A percentile compares a stretch with the other conserved stretches of the same genome.
These are phyloP conservation scores for Rachycentron canadum DNA, from an alignment of 2,797 vertebrate species.

Conservation along the genomic window DNA sequence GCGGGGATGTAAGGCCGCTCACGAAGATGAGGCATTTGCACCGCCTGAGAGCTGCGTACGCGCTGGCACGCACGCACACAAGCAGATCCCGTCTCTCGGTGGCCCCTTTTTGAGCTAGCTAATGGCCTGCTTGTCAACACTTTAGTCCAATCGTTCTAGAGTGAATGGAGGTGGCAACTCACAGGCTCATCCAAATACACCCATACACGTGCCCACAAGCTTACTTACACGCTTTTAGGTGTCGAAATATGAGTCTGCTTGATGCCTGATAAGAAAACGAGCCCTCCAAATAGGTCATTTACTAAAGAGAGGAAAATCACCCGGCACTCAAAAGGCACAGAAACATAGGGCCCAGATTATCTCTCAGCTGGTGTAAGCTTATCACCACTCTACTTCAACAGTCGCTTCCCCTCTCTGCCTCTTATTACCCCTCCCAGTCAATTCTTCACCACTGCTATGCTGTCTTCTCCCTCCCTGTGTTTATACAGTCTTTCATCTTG, in stretches of 20 bases:
- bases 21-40: slow-evolving; percentile 26
- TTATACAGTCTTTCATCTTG: slow-evolving; percentile 14
- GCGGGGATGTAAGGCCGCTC: slow-evolving; percentile 24
- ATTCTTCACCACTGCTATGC: slow-evolving; percentile 15
- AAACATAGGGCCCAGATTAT: slow-evolving; percentile 68
- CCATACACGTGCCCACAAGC: slow-evolving; percentile 51
- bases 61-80: slow-evolving; percentile 15
- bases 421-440: slow-evolving; percentile 21
- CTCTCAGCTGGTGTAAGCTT: slow-evolving; percentile 58
- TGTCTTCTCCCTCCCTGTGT: background rate
- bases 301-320: slow-evolving; percentile 64
- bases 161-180: slow-evolving; percentile 60
- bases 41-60: slow-evolving; percentile 8
- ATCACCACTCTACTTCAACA: slow-evolving; percentile 50
- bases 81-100: background rate
- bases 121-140: slow-evolving; percentile 70
- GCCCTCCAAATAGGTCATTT: slow-evolving; percentile 69
- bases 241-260: slow-evolving; percentile 67
- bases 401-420: slow-evolving; percentile 27
- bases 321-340: slow-evolving; percentile 45
- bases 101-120: slow-evolving; percentile 40
- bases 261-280: slow-evolving; percentile 77
- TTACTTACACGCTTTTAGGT: slow-evolving; percentile 62
- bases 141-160: slow-evolving; percentile 63
- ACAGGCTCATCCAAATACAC: slow-evolving; percentile 35